Conservation (phyloP, 2,797 vertebrate species). For the Galago senegalensis region DNA sequence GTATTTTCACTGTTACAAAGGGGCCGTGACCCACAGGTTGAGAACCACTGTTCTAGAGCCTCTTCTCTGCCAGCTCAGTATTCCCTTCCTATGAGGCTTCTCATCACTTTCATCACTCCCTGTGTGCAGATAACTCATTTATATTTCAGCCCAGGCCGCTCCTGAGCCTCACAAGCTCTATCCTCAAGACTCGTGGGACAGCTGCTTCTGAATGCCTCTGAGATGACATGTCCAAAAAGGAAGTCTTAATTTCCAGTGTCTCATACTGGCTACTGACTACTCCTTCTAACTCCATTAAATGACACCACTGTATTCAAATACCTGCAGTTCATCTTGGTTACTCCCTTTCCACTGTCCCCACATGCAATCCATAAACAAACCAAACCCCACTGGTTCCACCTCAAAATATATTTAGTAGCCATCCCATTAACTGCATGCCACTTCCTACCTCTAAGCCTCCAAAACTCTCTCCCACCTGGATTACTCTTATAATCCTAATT, state of each 20-base stretch:
- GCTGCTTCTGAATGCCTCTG: not conserved
- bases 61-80: not conserved
- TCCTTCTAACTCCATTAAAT: not conserved
- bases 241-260: not conserved
- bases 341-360: not conserved
- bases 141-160: not conserved
- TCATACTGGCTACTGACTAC: not conserved
- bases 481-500: not conserved
- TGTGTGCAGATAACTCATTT: not conserved
- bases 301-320: not conserved
- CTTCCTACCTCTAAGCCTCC: not conserved
- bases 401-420: not conserved
- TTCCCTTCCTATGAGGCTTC: not conserved
- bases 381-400: not conserved
- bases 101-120: not conserved
- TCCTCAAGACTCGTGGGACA: not conserved
- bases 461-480: not conserved
- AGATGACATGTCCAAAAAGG: not conserved
- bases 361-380: not conserved
- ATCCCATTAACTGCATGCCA: not conserved
- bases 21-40: too few species aligned
- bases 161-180: not conserved
- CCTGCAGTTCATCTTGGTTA: not conserved
- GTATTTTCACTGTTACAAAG: too few species aligned
- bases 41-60: too few species aligned